These are phyloP conservation scores for Ariolimax columbianus DNA, from an alignment of 2,888 invertebrate genomes.

Conservation along the genomic window DNA sequence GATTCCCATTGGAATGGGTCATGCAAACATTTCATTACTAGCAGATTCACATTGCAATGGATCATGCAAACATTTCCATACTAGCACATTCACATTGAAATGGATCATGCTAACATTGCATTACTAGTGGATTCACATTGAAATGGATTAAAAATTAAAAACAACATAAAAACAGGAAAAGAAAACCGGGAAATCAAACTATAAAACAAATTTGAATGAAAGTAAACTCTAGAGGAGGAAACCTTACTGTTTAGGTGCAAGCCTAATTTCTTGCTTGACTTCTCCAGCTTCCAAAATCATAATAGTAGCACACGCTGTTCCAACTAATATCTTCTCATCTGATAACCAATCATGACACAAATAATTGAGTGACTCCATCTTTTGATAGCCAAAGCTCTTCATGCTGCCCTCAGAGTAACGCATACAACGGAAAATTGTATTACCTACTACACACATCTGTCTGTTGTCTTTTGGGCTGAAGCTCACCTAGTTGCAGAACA, in stretches of 20 bases:
- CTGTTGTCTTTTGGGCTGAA: conserved; percentile 89
- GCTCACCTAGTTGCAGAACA: conserved; percentile 82
- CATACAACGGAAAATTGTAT: conserved; percentile 86
- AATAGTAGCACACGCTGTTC: conserved; percentile 87
- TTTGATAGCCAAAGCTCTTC: conserved; percentile 90
- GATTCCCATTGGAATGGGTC: no score
- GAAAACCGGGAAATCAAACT: not conserved
- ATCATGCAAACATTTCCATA: no score
- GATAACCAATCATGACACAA: conserved; percentile 90
- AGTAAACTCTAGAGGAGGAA: not conserved
- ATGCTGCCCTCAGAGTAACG: conserved; percentile 88
- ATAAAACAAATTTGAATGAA: not conserved
- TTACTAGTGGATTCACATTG: not conserved
- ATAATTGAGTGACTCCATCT: conserved; percentile 87
- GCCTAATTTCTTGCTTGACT: conserved; percentile 80
- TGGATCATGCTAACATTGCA: not conserved
- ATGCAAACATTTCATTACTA: no score
- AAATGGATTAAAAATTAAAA: not conserved
- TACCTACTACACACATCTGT: conserved; percentile 84
- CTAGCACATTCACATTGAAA: not conserved
- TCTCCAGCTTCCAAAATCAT: conserved; percentile 92
- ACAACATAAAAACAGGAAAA: not conserved
- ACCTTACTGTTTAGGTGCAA: conserved; percentile 50
- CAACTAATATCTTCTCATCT: conserved; percentile 89
- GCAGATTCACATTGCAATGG: no score